Evolutionary conservation across 2,797 vertebrate species (phyloP).

Genomic region (Pempheris klunzingeri): DNA sequence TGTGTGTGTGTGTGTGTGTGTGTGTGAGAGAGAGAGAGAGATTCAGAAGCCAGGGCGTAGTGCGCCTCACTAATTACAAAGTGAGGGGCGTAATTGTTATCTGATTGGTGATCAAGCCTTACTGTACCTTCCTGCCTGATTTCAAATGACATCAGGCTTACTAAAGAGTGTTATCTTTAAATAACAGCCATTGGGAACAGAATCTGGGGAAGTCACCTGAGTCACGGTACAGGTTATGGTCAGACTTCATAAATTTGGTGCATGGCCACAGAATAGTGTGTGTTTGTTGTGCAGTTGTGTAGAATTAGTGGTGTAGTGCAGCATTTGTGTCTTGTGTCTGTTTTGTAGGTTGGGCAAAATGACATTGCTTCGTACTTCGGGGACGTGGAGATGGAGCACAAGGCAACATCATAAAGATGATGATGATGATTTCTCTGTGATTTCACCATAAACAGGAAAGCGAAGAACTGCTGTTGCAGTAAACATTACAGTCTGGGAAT

Average conservation of each 20-base stretch:
- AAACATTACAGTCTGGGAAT: neutral
- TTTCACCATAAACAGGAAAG: neutral
- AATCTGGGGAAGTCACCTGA: too few relatives aligned
- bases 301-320: too few relatives aligned
- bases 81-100: slow-evolving; percentile 9
- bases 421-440: slow-evolving; percentile 6
- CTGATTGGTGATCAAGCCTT: slow-evolving; percentile 16
- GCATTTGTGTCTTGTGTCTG: too few relatives aligned
- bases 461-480: neutral
- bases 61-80: slow-evolving; percentile 34
- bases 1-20: neutral
- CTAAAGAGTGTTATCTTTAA: neutral
- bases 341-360: neutral
- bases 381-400: neutral
- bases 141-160: neutral
- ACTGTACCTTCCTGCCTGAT: slow-evolving; percentile 11
- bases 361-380: slow-evolving; percentile 1
- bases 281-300: too few relatives aligned
- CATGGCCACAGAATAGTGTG: neutral
- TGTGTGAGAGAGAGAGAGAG: neutral
- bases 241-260: neutral
- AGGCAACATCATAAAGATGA: slow-evolving; percentile 1
- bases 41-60: slow-evolving; percentile 2
- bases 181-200: too few relatives aligned
- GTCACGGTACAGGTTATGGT: too few relatives aligned